Conservation (phyloP, 2,113 vertebrate species). For the Cryptomyrus ogoouensis region DNA sequence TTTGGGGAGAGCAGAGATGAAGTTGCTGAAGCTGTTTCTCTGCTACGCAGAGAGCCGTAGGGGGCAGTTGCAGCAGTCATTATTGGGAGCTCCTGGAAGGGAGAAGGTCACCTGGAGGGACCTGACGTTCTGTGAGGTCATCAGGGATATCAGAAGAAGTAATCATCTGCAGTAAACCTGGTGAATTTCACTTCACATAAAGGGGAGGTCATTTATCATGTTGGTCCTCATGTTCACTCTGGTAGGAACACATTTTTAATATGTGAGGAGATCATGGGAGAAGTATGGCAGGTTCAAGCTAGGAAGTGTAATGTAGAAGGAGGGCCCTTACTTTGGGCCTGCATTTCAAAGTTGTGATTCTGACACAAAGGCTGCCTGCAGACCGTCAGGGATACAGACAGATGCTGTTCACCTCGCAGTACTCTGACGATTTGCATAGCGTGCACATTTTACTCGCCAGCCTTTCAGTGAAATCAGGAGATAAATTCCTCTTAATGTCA, state of each 20-base stretch:
- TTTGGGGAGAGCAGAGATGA: constrained; percentile 19
- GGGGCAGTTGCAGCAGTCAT: constrained; percentile 34
- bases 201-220: neutral
- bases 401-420: neutral
- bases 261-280: neutral
- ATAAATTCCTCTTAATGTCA: neutral
- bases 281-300: neutral
- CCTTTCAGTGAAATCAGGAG: neutral
- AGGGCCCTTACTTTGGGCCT: neutral
- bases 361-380: neutral
- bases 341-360: neutral
- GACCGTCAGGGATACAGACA: neutral
- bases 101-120: constrained; percentile 53
- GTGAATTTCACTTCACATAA: neutral
- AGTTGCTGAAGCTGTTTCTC: constrained; percentile 51
- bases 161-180: neutral
- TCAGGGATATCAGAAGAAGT: neutral
- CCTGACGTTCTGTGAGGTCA: constrained; percentile 26
- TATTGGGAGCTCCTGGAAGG: constrained; percentile 32
- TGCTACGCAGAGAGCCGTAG: constrained; percentile 43
- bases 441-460: neutral
- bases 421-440: neutral
- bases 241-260: neutral
- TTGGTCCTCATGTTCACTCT: neutral
- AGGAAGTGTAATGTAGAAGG: neutral